These are phyloP conservation scores for Notospermus geniculatus DNA, from an alignment of 1,140 invertebrate species.

Conservation along the genomic window DNA sequence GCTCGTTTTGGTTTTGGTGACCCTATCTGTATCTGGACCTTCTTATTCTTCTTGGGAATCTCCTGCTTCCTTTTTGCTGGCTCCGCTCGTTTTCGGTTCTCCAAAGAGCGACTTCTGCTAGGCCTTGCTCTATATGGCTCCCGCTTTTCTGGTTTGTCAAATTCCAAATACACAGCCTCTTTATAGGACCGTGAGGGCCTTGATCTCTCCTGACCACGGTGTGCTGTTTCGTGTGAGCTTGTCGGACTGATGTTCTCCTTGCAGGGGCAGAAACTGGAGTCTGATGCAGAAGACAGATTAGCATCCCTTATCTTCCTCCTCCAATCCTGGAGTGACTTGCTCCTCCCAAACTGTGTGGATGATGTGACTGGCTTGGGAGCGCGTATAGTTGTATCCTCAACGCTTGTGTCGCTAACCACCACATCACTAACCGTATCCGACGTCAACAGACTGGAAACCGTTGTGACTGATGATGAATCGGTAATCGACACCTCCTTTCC, in stretches of 20 bases:
- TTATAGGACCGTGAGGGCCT: no score
- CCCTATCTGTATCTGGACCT: not conserved
- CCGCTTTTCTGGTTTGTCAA: constrained; percentile 1
- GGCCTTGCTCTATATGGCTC: not conserved
- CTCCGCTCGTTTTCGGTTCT: not conserved
- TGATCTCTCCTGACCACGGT: no score
- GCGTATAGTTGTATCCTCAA: not conserved
- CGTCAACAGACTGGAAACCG: constrained; percentile 23
- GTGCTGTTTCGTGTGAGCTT: no score
- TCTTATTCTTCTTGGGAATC: constrained; percentile 3
- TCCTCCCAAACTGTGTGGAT: no score
- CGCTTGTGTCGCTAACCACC: not conserved
- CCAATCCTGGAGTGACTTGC: not conserved
- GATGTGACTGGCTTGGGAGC: no score
- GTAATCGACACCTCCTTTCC: constrained; percentile 38
- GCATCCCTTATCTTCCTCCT: no score
- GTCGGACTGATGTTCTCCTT: no score
- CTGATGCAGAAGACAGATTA: no score
- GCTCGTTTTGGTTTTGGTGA: no score
- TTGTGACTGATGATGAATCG: constrained; percentile 22
- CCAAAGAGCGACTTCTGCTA: constrained; percentile 1
- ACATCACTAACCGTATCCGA: not conserved
- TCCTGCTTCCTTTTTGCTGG: not conserved
- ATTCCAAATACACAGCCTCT: constrained; percentile 2
- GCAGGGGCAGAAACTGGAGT: no score